Evolutionary conservation across 37 sponge, comb jelly and placozoan genomes (phyloP).

Genomic region (Oscarella lobularis): DNA sequence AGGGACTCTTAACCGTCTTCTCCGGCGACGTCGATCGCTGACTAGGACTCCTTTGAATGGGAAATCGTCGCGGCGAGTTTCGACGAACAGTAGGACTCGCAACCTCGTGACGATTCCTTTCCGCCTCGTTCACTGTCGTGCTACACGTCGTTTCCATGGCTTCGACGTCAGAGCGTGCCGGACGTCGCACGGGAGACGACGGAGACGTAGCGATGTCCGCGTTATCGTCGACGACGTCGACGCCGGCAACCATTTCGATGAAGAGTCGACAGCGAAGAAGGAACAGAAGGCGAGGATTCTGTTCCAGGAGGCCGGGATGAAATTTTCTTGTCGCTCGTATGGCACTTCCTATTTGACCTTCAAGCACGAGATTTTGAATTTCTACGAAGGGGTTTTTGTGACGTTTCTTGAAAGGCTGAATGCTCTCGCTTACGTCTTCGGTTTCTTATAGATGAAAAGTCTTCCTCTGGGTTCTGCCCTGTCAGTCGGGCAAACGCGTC

Average conservation of each 20-base stretch:
- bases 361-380: constrained; percentile 69
- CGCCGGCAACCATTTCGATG: constrained; percentile 82
- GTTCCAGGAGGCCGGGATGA: constrained; percentile 63
- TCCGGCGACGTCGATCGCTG: not conserved
- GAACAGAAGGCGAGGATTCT: constrained; percentile 61
- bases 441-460: constrained; percentile 63
- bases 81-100: not conserved
- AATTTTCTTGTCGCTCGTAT: constrained; percentile 26
- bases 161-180: not conserved
- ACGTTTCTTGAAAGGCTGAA: not conserved
- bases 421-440: constrained; percentile 62
- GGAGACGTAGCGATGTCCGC: not conserved
- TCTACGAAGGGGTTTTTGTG: constrained; percentile 19
- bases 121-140: not conserved
- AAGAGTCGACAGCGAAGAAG: constrained; percentile 80
- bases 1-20: not conserved
- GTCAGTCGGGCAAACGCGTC: constrained; percentile 70
- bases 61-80: not conserved
- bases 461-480: constrained; percentile 55
- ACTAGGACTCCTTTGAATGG: not conserved
- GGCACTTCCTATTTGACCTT: constrained; percentile 68
- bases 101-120: not conserved
- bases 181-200: not conserved
- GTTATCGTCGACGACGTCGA: constrained; percentile 21
- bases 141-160: not conserved